Evolutionary conservation across 2,797 vertebrate species (phyloP).

Genomic region (Gouania willdenowi): DNA sequence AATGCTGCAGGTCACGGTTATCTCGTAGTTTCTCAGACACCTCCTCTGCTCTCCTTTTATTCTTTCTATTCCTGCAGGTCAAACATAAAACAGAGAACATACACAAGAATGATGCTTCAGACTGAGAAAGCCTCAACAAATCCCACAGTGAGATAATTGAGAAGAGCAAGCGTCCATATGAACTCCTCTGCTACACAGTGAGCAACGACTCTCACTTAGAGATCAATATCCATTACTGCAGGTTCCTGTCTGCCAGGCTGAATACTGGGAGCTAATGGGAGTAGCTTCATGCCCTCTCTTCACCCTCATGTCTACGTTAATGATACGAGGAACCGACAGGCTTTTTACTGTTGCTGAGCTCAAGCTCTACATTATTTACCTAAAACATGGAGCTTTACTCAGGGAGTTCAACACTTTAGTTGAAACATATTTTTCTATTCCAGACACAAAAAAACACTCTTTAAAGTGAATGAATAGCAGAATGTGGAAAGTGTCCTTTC

Average conservation of each 20-base stretch:
- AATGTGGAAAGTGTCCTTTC: too few relatives aligned
- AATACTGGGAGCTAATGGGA: slow-evolving; percentile 59
- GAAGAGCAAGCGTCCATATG: slow-evolving; percentile 11
- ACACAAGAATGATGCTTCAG: slow-evolving; percentile 5
- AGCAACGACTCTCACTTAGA: slow-evolving; percentile 56
- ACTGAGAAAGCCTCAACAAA: not conserved
- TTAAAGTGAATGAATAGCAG: too few relatives aligned
- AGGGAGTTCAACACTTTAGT: too few relatives aligned
- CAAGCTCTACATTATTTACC: too few relatives aligned
- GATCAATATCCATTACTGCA: slow-evolving; percentile 77
- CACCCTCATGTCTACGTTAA: slow-evolving; percentile 42
- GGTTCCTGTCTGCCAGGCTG: slow-evolving; percentile 54
- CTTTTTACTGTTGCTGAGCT: slow-evolving; percentile 25
- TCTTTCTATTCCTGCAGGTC: slow-evolving; percentile 74
- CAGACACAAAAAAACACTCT: too few relatives aligned
- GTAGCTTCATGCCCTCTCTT: slow-evolving; percentile 42
- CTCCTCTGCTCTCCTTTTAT: slow-evolving; percentile 78
- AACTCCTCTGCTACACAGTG: slow-evolving; percentile 19
- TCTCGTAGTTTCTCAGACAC: slow-evolving; percentile 80
- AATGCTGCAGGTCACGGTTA: slow-evolving; percentile 89
- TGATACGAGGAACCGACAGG: slow-evolving; percentile 47
- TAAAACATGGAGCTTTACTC: too few relatives aligned
- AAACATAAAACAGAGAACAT: slow-evolving; percentile 20
- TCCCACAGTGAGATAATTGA: slow-evolving; percentile 4
- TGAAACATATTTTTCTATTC: too few relatives aligned